Base-by-base conservation (phyloP, 2,797 vertebrate species). In the Moxostoma hubbsi region DNA sequence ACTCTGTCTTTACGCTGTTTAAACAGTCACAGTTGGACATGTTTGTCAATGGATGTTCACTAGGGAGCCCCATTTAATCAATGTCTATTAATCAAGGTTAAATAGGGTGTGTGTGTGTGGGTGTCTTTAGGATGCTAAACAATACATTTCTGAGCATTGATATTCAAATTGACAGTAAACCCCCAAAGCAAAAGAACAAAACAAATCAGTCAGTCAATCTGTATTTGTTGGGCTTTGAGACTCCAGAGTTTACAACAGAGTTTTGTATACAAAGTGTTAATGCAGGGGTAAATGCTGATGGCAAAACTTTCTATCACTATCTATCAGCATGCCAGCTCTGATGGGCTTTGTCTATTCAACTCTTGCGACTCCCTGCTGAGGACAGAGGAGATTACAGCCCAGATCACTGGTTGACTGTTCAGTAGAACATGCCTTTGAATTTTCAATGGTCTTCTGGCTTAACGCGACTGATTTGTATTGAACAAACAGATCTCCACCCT, bases 401-500 rank as follows among this genome's bases (percentile, higher is more conserved):
- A 46, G 79, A 64, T 75, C 8, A 50, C 71, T 81, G 67, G 43
- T 79, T 66, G 49, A 81, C 80, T 78, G 75, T 73, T 84, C 47
- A 70, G 74, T 53, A 18, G 43, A 59, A 73, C 62, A 67, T 66
- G 74, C 51, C 66, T 82, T 81, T 64, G 73, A 70, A 66, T 82
- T 82, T 76, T 79, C 61, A 79, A 58, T 64, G 80, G 75, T 70
- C 80, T 58, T 65, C 82, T 69, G 68, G 83, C 81, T 85, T 83
- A 73, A 74, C 73, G 55, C 70, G 68, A 83, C 82, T 73, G 71
- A 83, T 71, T 80, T 54, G 74, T 57, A 62, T 67, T 77, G 79
- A 87, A 81, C 74, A 85, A 85, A 83, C 76, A 79, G 57, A 80
- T 81, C 78, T 78, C 81, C 77, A 83, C 75, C 81, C 81, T 36